Percentiles rank a stretch among this genome's conserved stretches.
These are phyloP conservation scores for Keiferia lycopersicella DNA, from an alignment of 2,888 invertebrate species.

Conservation along the genomic window DNA sequence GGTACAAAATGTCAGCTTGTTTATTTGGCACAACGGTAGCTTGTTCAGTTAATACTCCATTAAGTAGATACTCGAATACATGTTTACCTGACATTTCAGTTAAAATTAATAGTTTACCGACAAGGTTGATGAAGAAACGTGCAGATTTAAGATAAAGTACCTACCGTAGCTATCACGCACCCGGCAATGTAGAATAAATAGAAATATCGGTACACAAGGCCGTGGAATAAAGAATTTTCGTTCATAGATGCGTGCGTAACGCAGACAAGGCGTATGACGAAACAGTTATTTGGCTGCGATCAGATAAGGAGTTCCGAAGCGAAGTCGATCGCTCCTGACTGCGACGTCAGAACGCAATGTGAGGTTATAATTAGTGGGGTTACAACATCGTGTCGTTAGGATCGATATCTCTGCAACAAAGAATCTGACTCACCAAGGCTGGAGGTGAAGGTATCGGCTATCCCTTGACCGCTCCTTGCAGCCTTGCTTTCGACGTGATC, in stretches of 20 bases:
- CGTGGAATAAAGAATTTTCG: slow-evolving; percentile 55
- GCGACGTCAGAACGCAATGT: slow-evolving; percentile 49
- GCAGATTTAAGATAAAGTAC: slow-evolving; percentile 51
- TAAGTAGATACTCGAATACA: slow-evolving; percentile 1
- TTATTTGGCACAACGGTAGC: slow-evolving; percentile 13
- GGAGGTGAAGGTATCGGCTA: slow-evolving; percentile 64
- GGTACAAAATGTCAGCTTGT: slow-evolving; percentile 23
- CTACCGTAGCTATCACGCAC: slow-evolving; percentile 58
- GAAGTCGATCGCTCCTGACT: slow-evolving; percentile 54
- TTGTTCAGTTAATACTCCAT: slow-evolving; percentile 10
- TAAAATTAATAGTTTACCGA: slow-evolving; percentile 18
- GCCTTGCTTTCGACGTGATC: slow-evolving; percentile 75
- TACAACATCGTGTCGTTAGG: slow-evolving; percentile 59
- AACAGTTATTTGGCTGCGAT: slow-evolving; percentile 50
- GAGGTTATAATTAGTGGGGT: slow-evolving; percentile 66
- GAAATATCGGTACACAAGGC: slow-evolving; percentile 56
- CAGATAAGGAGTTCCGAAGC: slow-evolving; percentile 68
- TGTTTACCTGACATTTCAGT: slow-evolving; percentile 21
- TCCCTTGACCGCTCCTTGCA: slow-evolving; percentile 74
- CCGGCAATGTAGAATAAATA: slow-evolving; percentile 53
- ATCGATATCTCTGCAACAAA: slow-evolving; percentile 64
- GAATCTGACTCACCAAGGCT: slow-evolving; percentile 65
- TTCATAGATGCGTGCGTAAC: slow-evolving; percentile 58
- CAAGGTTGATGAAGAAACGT: slow-evolving; percentile 21
- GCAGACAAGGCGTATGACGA: slow-evolving; percentile 61